Percentiles rank a stretch among this genome's conserved stretches.
Evolutionary conservation across 2,888 invertebrate species (phyloP).

Genomic region (Pheosia gnoma): DNA sequence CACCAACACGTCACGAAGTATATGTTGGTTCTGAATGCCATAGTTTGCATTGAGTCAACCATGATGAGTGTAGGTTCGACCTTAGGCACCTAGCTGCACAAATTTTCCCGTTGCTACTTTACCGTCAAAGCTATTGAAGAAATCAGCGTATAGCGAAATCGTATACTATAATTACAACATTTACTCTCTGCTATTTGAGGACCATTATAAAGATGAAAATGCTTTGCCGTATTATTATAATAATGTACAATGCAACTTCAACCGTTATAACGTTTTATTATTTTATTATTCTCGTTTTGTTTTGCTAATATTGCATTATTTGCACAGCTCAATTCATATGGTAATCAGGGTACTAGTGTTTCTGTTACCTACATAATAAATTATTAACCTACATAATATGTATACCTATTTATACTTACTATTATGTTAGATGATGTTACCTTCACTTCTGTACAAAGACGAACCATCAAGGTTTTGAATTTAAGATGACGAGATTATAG

Average conservation of each 20-base stretch:
- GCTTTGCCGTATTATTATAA: not conserved
- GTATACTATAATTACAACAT: too few species aligned
- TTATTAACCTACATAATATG: too few species aligned
- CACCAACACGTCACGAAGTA: too few species aligned
- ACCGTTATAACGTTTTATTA: not conserved
- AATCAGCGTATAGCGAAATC: not conserved
- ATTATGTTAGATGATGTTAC: too few species aligned
- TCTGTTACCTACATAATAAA: too few species aligned
- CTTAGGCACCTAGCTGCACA: too few species aligned
- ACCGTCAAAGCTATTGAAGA: not conserved
- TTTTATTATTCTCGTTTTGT: not conserved
- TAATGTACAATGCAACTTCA: not conserved
- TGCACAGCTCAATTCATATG: not conserved
- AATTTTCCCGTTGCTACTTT: not conserved
- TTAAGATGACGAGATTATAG: too few species aligned
- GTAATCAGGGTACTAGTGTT: too few species aligned
- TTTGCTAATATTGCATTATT: not conserved
- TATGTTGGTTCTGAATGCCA: not conserved
- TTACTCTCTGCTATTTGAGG: not conserved
- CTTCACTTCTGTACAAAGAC: too few species aligned
- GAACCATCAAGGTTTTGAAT: too few species aligned
- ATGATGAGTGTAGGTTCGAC: not conserved
- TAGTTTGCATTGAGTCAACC: not conserved
- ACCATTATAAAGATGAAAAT: not conserved
- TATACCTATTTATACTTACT: too few species aligned